Conservation (phyloP, 2,113 vertebrate species). For the Petromus typicus region DNA sequence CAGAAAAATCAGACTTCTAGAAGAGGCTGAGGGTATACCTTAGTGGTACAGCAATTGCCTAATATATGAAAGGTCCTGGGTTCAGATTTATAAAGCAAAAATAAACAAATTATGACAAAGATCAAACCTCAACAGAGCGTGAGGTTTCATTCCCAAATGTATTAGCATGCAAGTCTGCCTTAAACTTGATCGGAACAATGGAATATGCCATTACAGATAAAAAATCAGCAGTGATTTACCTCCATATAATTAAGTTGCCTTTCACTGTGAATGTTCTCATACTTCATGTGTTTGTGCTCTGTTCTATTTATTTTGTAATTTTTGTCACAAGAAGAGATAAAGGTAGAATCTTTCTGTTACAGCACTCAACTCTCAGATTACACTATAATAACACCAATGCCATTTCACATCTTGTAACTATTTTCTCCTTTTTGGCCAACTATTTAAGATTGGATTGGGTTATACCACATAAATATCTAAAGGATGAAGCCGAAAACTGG, state of each 20-base stretch:
- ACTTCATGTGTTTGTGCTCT: neutral
- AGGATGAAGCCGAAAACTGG: neutral
- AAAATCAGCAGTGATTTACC: neutral
- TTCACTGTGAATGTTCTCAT: neutral
- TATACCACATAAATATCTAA: neutral
- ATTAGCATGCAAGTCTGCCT: neutral
- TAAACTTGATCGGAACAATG: neutral
- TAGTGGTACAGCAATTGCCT: neutral
- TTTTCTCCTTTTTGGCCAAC: neutral
- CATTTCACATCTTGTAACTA: neutral
- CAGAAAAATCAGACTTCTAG: constrained; percentile 52
- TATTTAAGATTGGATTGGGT: neutral
- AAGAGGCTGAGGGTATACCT: neutral
- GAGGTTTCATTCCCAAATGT: neutral
- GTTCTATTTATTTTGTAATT: constrained; percentile 24
- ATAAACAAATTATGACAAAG: constrained; percentile 30
- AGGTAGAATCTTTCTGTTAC: neutral
- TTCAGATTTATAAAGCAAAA: neutral
- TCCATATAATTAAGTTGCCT: neutral
- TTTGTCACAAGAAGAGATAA: neutral
- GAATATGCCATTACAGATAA: neutral
- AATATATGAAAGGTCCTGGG: neutral
- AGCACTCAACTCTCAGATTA: neutral
- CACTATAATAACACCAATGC: neutral
- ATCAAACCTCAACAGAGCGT: constrained; percentile 11